Conservation (phyloP, 2,888 invertebrate species). For the Atethmia centrago region DNA sequence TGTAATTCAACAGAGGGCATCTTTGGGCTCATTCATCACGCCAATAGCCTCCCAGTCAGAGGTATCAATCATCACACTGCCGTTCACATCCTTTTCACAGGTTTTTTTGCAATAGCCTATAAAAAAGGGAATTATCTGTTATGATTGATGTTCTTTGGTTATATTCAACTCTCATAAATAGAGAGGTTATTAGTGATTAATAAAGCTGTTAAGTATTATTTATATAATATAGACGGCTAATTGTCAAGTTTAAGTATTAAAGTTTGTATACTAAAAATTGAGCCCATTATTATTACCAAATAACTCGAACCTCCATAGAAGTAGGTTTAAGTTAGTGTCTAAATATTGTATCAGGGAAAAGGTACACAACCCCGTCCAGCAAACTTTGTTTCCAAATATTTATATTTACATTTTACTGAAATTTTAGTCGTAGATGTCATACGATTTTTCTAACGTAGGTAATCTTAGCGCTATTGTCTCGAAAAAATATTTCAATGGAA, state of each 20-base stretch:
- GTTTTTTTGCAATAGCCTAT: conserved; percentile 70
- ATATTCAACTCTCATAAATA: conserved; percentile 46
- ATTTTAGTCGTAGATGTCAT: neutral
- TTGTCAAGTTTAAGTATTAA: neutral
- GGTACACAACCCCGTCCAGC: neutral
- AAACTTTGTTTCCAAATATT: conserved; percentile 8
- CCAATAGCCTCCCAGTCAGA: conserved; percentile 57
- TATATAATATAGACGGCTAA: neutral
- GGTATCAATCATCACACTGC: conserved; percentile 71
- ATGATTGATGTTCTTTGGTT: conserved; percentile 75
- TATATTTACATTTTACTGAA: neutral
- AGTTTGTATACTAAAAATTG: neutral
- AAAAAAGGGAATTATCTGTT: conserved; percentile 65
- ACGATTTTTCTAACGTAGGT: neutral
- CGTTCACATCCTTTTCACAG: conserved; percentile 67
- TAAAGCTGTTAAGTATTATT: conserved; percentile 1
- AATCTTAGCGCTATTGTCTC: neutral
- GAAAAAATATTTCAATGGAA: neutral
- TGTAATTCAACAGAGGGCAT: conserved; percentile 60
- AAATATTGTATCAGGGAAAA: neutral
- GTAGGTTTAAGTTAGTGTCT: neutral
- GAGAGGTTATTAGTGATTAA: conserved; percentile 46
- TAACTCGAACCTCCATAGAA: neutral
- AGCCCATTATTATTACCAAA: neutral
- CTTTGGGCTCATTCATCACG: conserved; percentile 65